These are phyloP conservation scores for Dendrolimus punctatus DNA, from an alignment of 1,140 invertebrate genomes.

Conservation along the genomic window DNA sequence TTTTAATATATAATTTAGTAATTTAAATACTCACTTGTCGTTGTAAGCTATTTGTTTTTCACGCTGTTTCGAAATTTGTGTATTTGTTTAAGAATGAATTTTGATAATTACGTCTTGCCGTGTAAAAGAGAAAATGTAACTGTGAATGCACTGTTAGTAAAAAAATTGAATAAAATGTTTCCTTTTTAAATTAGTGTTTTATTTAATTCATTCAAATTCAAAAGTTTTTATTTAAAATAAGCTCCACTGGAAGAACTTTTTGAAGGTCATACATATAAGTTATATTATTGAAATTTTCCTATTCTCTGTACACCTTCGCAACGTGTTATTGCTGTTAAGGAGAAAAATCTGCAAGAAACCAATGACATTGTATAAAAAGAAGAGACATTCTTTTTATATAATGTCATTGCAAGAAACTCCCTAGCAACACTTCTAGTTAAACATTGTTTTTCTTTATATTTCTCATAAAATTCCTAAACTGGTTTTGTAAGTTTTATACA, in stretches of 20 bases:
- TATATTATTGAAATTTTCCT: too few species aligned
- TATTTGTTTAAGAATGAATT: conserved; percentile 14
- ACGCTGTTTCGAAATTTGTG: conserved; percentile 72
- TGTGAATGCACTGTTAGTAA: conserved; percentile 66
- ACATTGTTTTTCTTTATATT: too few species aligned
- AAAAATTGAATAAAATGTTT: conserved; percentile 62
- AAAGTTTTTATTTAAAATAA: conserved; percentile 1
- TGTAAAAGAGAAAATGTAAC: conserved; percentile 47
- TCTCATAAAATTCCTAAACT: too few species aligned
- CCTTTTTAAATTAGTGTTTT: conserved; percentile 41
- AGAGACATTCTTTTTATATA: too few species aligned
- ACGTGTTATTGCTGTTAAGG: too few species aligned
- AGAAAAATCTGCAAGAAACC: too few species aligned
- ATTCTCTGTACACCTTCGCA: too few species aligned
- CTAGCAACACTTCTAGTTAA: too few species aligned
- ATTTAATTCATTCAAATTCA: conserved; percentile 15
- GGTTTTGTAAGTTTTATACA: too few species aligned
- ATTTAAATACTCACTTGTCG: conserved; percentile 19
- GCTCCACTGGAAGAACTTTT: not conserved
- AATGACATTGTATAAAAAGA: too few species aligned
- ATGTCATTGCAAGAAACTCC: too few species aligned
- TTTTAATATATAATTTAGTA: conserved; percentile 20
- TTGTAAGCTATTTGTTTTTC: conserved; percentile 45
- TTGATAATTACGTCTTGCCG: conserved; percentile 30
- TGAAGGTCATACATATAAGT: too few species aligned